These are phyloP conservation scores for Hippopotamyrus pictus DNA, from an alignment of 2,797 vertebrate genomes.

Conservation along the genomic window DNA sequence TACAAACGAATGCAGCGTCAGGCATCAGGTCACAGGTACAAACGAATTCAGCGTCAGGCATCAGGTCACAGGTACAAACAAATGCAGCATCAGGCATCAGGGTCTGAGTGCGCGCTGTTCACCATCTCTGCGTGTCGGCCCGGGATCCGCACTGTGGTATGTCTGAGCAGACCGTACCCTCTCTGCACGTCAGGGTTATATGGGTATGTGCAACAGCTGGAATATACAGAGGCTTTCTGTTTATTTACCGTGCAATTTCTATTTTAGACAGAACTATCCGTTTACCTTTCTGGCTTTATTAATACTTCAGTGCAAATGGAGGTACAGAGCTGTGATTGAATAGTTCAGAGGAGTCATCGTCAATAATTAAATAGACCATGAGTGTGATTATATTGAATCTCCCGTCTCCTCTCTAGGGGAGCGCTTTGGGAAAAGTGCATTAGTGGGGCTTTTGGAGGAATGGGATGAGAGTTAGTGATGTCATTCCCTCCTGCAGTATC, in stretches of 20 bases:
- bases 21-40: too few relatives aligned
- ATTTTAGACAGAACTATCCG: neutral
- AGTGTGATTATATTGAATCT: neutral
- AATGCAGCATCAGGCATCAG: neutral
- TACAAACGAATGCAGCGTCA: too few relatives aligned
- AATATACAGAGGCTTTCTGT: neutral
- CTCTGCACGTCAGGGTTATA: neutral
- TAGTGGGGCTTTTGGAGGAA: neutral
- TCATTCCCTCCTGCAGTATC: neutral
- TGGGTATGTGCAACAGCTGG: neutral
- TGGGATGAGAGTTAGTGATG: neutral
- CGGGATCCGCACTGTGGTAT: neutral
- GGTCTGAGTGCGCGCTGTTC: too few relatives aligned
- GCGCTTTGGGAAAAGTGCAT: neutral
- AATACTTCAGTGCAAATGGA: neutral
- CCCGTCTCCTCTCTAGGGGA: neutral
- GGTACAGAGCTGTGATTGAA: conserved; percentile 1
- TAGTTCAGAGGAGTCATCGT: neutral
- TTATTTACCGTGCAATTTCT: neutral
- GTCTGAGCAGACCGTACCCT: neutral
- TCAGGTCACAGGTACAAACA: neutral
- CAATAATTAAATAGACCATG: conserved; percentile 1
- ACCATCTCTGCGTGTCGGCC: neutral
- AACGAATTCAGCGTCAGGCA: neutral
- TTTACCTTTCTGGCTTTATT: conserved; percentile 4